These are phyloP conservation scores for Miniopterus natalensis DNA, from an alignment of 2,113 vertebrate genomes.

Conservation along the genomic window DNA sequence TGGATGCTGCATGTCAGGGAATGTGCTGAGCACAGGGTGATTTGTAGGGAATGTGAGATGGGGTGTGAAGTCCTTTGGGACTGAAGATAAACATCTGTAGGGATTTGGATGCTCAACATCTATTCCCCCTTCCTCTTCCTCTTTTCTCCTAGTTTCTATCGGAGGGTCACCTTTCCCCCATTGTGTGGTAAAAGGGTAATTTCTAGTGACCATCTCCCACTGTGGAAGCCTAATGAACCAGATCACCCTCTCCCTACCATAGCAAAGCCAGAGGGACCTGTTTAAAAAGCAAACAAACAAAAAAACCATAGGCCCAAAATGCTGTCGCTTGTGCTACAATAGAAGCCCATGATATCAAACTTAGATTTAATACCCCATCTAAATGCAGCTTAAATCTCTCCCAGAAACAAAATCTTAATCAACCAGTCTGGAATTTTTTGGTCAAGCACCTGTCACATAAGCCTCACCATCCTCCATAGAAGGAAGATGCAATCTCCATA, in stretches of 20 bases:
- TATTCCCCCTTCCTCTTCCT: not conserved
- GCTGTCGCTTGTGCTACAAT: not conserved
- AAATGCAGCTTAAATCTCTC: not conserved
- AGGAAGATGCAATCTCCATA: not conserved
- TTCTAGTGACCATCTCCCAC: not conserved
- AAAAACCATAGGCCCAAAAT: not conserved
- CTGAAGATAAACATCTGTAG: not conserved
- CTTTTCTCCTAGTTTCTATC: not conserved
- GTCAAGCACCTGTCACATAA: not conserved
- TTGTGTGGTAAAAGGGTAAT: not conserved
- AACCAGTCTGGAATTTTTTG: not conserved
- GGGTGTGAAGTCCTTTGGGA: not conserved
- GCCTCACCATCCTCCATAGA: not conserved
- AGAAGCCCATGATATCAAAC: not conserved
- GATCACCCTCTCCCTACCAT: not conserved
- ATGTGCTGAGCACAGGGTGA: not conserved
- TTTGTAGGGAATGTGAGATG: not conserved
- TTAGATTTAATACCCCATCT: not conserved
- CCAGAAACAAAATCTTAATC: not conserved
- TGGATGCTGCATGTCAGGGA: not conserved
- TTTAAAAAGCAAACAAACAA: not conserved
- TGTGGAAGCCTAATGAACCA: not conserved
- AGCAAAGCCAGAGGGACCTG: not conserved
- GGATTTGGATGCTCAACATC: not conserved
- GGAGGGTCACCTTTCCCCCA: not conserved